Evolutionary conservation across 2,888 invertebrate genomes (phyloP), one percentile per base, ranked within the genome.

Genomic region (Altica lythri): DNA sequence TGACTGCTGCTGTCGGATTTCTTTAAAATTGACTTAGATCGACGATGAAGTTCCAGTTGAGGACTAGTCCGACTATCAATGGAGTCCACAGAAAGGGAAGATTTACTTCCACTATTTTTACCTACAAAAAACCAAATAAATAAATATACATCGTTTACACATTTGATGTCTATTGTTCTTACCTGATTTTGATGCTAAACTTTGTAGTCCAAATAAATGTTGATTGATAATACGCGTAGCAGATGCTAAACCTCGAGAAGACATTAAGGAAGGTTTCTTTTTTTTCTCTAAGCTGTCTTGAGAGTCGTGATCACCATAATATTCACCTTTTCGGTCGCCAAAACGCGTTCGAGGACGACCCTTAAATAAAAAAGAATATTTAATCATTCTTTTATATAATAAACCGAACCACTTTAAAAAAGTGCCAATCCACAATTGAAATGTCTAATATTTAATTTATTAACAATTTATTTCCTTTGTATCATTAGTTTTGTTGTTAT

Each of bases 21-120:
- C 78, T 89, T 89, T 64, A 89, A 76, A 70, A 90, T 89, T 60
- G 89, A 89, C 74, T 87, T 89, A 53, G 88, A 87, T 64, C 85
- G 80, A 25, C 85, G 78, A 65, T 86, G 84, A 55, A 81, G 80
- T 65, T 86, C 86, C 66, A 84, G 76, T 70, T 84, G 84, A 32
- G 85, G 83, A 65, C 83, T 81, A 22, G 78, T 75, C 34, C 73
- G 68, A 53, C 79, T 79, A 76, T 86, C 86, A 67, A 86, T 83
- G 56, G 87, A 87, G 71, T 87, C 86, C 63, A 82, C 83, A 38
- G 86, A 86, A 61, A 85, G 76, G 60, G 86, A 86, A 64, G 86
- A 83, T 74, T 85, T 85, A 70, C 81, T 82, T 65, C 83, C 83
- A 70, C 81, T 81, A 68, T 78, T 79, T 69, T 77, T 79, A 38